phyloP scores from a whole-genome alignment of 2,113 vertebrate genomes.

The Neopipo cinnamomea region DNA sequence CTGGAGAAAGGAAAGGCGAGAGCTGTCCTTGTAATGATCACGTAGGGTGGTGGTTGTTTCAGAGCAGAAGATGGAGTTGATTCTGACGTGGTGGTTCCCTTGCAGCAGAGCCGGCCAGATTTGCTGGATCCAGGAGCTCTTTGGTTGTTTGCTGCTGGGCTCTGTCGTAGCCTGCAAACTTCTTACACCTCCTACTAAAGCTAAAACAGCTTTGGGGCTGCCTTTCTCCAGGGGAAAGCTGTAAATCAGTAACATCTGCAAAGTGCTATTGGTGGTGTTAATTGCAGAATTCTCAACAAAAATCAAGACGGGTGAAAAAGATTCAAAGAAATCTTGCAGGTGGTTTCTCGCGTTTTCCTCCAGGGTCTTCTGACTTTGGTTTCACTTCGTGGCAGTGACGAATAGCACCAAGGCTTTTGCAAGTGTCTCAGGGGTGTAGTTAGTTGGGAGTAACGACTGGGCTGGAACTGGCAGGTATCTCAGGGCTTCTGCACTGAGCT shows the following conservation, averaged over 20 bases:
- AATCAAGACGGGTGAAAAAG: background rate
- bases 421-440: background rate
- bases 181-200: background rate
- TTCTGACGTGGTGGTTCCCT: background rate
- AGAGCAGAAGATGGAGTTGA: background rate
- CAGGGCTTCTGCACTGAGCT: background rate
- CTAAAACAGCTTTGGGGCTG: background rate
- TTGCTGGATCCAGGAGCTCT: background rate
- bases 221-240: background rate
- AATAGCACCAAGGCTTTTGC: background rate
- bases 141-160: background rate
- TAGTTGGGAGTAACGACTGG: background rate
- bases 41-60: background rate
- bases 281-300: background rate
- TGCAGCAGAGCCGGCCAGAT: background rate
- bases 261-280: background rate
- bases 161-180: fast-evolving
- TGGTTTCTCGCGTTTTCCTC: background rate
- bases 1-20: background rate
- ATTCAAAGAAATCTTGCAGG: background rate
- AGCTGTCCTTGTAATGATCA: background rate
- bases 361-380: background rate
- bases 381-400: background rate
- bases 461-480: background rate
- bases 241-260: background rate